Evolutionary conservation across 2,113 vertebrate genomes (phyloP).

Genomic region (Tricholaema leucomelas): DNA sequence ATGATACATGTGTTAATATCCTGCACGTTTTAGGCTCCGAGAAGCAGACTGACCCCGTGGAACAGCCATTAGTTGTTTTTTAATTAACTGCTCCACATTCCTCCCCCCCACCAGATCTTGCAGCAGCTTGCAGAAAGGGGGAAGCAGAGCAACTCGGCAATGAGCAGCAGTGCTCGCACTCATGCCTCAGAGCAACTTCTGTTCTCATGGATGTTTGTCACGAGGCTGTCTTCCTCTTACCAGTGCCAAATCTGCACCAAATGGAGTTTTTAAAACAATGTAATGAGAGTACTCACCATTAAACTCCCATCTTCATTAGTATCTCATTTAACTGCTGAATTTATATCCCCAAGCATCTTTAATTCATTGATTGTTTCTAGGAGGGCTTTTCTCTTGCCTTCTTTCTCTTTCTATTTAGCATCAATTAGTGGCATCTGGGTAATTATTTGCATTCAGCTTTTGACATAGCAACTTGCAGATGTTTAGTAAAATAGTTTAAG

Average conservation of each 20-base stretch:
- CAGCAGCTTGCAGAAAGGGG: conserved; percentile 2
- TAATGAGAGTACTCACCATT: conserved; percentile 62
- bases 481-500: neutral
- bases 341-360: conserved; percentile 62
- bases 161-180: neutral
- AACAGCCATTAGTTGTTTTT: conserved; percentile 63
- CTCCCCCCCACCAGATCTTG: neutral
- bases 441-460: neutral
- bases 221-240: conserved; percentile 1
- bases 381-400: neutral
- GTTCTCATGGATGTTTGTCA: conserved; percentile 24
- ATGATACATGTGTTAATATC: conserved; percentile 68
- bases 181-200: conserved; percentile 27
- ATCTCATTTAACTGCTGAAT: conserved; percentile 62
- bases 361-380: conserved; percentile 66
- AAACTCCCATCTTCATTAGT: conserved; percentile 66
- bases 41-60: conserved; percentile 53
- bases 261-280: conserved; percentile 56
- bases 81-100: conserved; percentile 59
- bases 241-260: conserved; percentile 40
- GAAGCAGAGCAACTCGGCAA: neutral
- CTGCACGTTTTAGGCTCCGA: conserved; percentile 25
- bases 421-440: conserved; percentile 20
- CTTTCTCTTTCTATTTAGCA: conserved; percentile 57
- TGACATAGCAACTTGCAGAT: neutral